Percentiles rank a stretch among this genome's conserved stretches.
phyloP scores from a whole-genome alignment of 1,140 invertebrate species.

The Apocrypta bakeri region DNA sequence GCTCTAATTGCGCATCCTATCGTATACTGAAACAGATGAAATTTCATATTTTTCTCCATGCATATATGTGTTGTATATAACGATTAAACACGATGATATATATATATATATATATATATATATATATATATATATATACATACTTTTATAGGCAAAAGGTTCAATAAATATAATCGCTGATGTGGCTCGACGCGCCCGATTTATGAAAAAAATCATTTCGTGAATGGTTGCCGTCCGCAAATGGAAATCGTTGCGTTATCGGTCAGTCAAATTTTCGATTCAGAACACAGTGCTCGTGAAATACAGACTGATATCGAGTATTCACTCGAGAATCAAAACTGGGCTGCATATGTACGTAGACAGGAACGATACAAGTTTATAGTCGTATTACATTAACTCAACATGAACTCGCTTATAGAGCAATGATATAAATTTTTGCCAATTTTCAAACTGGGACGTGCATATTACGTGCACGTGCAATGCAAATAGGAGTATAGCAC shows the following conservation, averaged over 20 bases:
- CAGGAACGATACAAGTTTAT: too few relatives aligned
- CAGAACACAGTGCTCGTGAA: background rate
- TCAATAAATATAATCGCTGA: background rate
- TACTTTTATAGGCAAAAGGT: background rate
- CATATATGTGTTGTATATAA: too few relatives aligned
- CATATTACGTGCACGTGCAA: too few relatives aligned
- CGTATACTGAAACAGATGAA: constrained; percentile 59
- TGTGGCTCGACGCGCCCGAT: background rate
- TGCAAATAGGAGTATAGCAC: too few relatives aligned
- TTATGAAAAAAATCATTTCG: background rate
- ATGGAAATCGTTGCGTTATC: background rate
- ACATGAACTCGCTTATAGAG: too few relatives aligned
- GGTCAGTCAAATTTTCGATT: background rate
- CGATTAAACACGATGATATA: too few relatives aligned
- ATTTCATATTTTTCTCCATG: constrained; percentile 32
- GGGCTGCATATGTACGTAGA: too few relatives aligned
- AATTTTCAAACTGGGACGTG: too few relatives aligned
- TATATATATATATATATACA: too few relatives aligned
- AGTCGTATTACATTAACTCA: too few relatives aligned
- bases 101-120: too few relatives aligned
- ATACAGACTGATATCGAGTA: background rate
- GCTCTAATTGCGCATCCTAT: constrained; percentile 54
- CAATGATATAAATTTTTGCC: too few relatives aligned
- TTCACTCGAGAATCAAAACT: background rate
- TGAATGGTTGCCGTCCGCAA: background rate